These are phyloP conservation scores for Actinemys pallida DNA, from an alignment of 2,113 vertebrate genomes.

Conservation along the genomic window DNA sequence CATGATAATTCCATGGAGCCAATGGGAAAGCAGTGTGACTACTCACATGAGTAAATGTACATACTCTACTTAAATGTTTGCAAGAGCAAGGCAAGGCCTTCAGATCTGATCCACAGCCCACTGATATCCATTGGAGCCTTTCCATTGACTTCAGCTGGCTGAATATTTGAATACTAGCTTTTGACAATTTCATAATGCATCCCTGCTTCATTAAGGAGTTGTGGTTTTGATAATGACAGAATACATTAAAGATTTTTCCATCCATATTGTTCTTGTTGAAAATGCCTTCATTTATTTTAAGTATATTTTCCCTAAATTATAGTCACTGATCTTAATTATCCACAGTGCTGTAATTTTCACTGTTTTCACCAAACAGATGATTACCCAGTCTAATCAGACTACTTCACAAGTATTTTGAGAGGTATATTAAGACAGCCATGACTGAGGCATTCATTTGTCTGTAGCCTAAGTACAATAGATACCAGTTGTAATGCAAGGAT, in stretches of 20 bases:
- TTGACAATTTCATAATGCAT: background rate
- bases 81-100: background rate
- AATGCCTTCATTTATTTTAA: background rate
- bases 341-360: slow-evolving; percentile 23
- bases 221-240: background rate
- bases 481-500: slow-evolving; percentile 1
- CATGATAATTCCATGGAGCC: background rate
- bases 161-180: background rate
- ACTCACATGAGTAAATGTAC: background rate
- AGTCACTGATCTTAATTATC: slow-evolving; percentile 44
- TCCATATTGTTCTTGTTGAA: background rate
- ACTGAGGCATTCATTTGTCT: slow-evolving; percentile 42
- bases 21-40: background rate
- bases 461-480: background rate
- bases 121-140: background rate
- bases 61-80: background rate
- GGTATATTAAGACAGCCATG: slow-evolving; percentile 40
- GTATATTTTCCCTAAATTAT: background rate
- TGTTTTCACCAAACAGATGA: slow-evolving; percentile 39
- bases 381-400: slow-evolving; percentile 48
- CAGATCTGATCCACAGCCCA: background rate
- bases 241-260: background rate
- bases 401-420: slow-evolving; percentile 51
- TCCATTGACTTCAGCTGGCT: background rate
- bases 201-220: no score